Conservation (phyloP, 1,140 invertebrate species). For the Nebria ingens region DNA sequence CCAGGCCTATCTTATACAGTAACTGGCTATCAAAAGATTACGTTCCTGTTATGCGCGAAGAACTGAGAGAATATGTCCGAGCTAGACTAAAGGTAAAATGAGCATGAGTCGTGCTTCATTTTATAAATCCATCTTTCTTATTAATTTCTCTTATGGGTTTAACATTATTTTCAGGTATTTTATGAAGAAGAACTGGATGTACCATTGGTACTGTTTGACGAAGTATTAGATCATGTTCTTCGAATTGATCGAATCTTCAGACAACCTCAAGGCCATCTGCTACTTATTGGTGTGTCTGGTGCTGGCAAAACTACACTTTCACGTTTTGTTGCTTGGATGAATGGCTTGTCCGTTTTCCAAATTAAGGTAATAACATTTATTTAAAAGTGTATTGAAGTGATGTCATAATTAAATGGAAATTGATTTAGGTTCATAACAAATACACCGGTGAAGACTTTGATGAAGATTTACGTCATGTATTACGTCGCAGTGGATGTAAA, state of each 20-base stretch:
- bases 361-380: conserved; percentile 57
- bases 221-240: conserved; percentile 96
- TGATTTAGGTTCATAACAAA: conserved; percentile 87
- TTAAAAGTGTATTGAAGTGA: conserved; percentile 9
- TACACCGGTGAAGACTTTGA: conserved; percentile 98
- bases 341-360: conserved; percentile 96
- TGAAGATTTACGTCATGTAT: conserved; percentile 89
- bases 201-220: conserved; percentile 94
- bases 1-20: conserved; percentile 90
- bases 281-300: conserved; percentile 95
- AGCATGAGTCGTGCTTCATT: too few species aligned
- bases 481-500: conserved; percentile 91
- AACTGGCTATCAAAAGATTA: conserved; percentile 99
- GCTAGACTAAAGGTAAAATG: conserved; percentile 84
- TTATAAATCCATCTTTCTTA: conserved; percentile 9
- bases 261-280: conserved; percentile 94
- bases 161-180: conserved; percentile 59
- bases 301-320: conserved; percentile 98
- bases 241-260: conserved; percentile 98
- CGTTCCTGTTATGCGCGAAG: conserved; percentile 89
- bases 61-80: conserved; percentile 91
- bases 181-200: conserved; percentile 99
- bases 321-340: conserved; percentile 99
- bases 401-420: conserved; percentile 1
- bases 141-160: conserved; percentile 11